phyloP scores from a whole-genome alignment of 2,113 vertebrate genomes.

The Forbesichthys papilliferus region DNA sequence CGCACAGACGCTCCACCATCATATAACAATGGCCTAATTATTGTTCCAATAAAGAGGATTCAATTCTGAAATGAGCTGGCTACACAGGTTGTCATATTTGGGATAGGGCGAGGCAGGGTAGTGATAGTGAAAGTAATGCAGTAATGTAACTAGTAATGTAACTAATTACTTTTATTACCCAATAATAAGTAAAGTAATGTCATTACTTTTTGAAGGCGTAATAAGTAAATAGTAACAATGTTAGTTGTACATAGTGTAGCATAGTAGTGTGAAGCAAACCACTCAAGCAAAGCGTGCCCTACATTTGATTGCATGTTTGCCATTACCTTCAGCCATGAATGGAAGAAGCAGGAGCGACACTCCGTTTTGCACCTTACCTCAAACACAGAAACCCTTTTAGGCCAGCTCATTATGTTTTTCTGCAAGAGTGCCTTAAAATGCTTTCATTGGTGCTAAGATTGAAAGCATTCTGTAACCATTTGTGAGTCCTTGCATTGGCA shows the following conservation, averaged over 20 bases:
- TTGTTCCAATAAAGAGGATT: too few species aligned
- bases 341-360: constrained; percentile 72
- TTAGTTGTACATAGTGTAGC: constrained; percentile 56
- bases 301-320: constrained; percentile 75
- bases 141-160: too few species aligned
- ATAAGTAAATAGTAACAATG: constrained; percentile 13
- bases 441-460: constrained; percentile 50
- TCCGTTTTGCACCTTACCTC: constrained; percentile 74
- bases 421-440: constrained; percentile 59
- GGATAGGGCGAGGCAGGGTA: too few species aligned
- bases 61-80: too few species aligned
- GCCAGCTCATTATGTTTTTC: constrained; percentile 72
- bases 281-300: constrained; percentile 62
- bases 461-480: constrained; percentile 17
- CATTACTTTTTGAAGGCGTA: too few species aligned
- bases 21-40: constrained; percentile 49
- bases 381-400: constrained; percentile 77
- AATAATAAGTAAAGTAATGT: too few species aligned
- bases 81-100: too few species aligned
- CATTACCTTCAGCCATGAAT: constrained; percentile 64
- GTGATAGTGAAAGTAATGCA: too few species aligned
- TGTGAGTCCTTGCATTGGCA: constrained; percentile 30
- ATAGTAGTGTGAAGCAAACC: constrained; percentile 68
- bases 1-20: constrained; percentile 29
- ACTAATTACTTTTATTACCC: too few species aligned